These are phyloP conservation scores for Platichthys flesus DNA, from an alignment of 2,113 vertebrate genomes.

Conservation along the genomic window DNA sequence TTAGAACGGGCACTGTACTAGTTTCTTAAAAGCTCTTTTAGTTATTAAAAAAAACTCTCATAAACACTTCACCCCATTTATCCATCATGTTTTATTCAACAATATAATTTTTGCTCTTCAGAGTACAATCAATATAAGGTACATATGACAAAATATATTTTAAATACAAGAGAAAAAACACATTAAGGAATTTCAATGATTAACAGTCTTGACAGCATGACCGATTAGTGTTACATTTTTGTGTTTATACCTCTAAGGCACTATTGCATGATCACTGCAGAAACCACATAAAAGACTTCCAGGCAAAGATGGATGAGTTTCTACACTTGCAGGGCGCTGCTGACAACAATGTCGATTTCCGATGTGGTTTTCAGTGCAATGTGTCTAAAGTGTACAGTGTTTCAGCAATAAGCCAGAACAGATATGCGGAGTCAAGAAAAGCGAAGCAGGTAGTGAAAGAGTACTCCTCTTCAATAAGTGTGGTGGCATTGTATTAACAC, in stretches of 20 bases:
- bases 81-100: conserved; percentile 77
- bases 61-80: conserved; percentile 28
- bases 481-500: conserved; percentile 63
- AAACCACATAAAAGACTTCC: conserved; percentile 37
- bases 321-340: conserved; percentile 29
- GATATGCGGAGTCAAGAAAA: conserved; percentile 52
- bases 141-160: conserved; percentile 80
- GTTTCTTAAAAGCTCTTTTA: not conserved
- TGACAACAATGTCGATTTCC: conserved; percentile 40
- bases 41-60: conserved; percentile 3
- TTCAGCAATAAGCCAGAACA: conserved; percentile 63
- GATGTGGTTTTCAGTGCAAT: conserved; percentile 50
- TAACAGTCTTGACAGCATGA: conserved; percentile 62
- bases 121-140: conserved; percentile 78
- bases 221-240: conserved; percentile 55
- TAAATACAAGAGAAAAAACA: conserved; percentile 71
- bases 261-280: conserved; percentile 49
- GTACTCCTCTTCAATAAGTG: conserved; percentile 55
- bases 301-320: conserved; percentile 45
- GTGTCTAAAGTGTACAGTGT: conserved; percentile 59
- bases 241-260: conserved; percentile 65
- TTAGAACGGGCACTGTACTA: too few species aligned
- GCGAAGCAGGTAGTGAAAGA: conserved; percentile 60
- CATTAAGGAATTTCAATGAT: conserved; percentile 63
- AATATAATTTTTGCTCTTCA: conserved; percentile 72